Evolutionary conservation across 2,888 invertebrate genomes (phyloP), one percentile per base, ranked within the genome.

Genomic region (Acleris emargana): DNA sequence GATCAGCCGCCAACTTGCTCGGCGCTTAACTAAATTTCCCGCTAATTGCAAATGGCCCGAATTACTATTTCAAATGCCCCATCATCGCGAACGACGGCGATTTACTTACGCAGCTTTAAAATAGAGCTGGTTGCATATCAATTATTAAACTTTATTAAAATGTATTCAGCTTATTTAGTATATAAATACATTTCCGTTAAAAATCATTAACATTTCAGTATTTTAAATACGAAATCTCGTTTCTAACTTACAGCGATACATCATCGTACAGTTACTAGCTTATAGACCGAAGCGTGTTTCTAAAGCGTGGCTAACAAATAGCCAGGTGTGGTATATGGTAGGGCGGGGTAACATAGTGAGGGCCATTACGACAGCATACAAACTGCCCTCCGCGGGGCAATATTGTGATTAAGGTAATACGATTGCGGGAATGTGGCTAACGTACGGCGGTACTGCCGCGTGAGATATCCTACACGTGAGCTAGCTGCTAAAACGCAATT

Each of bases 1-100:
- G 86, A 92, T 91, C 93, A 93, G 91, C 84, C 90, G 87, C 92
- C 88, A 93, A 89, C 80, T 88, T 86, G 73, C 76, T 72, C 76
- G 80, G 80, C 82, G 85, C 86, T 84, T 84, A 83, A 82, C 86
- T 81, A 87, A 88, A 86, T 86, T 89, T 79, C 78, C 78, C 77
- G 80, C 85, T 89, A 87, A 89, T 88, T 88, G 84, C 84, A 82
- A 79, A 81, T 78, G 74, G 73, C 70, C 74, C 72, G 73, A 76
- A 79, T 80, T 73, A 76, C 76, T 78, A 73, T 79, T 82, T 75
- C 75, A 78, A 79, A 81, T 76, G 73, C 74, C 75, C 77, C 78
- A 77, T 80, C 79, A 79, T 79, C 79, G 51, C 32, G 38, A 52
- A 51, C 38, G 43, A 38, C 20, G 20, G 16, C 59, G 25, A 20